A percentile compares a stretch with the other conserved stretches of the same genome.
Conservation (phyloP, 2,797 vertebrate species). For the Sarcophilus harrisii region DNA sequence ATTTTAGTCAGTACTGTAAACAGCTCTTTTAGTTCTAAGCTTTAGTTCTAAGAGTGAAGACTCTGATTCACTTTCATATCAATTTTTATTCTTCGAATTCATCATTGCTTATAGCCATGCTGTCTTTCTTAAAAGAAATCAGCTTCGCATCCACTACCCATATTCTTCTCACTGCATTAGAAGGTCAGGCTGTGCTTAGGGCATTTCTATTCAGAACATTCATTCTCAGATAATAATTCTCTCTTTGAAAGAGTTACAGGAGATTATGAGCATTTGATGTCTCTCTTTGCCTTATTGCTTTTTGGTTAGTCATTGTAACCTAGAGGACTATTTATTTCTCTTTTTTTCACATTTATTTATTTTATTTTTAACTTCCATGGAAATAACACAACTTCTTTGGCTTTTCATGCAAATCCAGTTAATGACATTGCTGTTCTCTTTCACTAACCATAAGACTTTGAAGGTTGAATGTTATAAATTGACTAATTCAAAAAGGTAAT, state of each 20-base stretch:
- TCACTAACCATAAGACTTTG: constrained; percentile 53
- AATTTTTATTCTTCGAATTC: not conserved
- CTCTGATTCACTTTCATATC: not conserved
- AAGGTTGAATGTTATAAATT: constrained; percentile 59
- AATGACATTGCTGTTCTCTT: constrained; percentile 31
- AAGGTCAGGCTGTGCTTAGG: not conserved
- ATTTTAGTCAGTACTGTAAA: not conserved
- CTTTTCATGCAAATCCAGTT: constrained; percentile 37
- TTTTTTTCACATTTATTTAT: not conserved
- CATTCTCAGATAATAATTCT: not conserved
- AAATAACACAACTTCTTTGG: constrained; percentile 30
- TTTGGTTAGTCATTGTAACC: not conserved
- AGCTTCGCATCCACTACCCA: not conserved
- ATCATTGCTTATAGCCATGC: not conserved
- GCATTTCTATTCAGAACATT: not conserved
- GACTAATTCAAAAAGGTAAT: constrained; percentile 41
- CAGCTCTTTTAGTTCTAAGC: not conserved
- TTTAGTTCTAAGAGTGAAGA: no score
- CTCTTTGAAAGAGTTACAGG: not conserved
- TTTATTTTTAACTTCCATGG: not conserved
- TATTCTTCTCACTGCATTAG: not conserved
- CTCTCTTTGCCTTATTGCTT: not conserved
- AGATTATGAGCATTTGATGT: constrained; percentile 27
- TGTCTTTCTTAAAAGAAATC: not conserved
- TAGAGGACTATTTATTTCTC: not conserved